Base-by-base conservation (phyloP, 2,797 vertebrate genomes). In the Sebastes ruberrimus region DNA sequence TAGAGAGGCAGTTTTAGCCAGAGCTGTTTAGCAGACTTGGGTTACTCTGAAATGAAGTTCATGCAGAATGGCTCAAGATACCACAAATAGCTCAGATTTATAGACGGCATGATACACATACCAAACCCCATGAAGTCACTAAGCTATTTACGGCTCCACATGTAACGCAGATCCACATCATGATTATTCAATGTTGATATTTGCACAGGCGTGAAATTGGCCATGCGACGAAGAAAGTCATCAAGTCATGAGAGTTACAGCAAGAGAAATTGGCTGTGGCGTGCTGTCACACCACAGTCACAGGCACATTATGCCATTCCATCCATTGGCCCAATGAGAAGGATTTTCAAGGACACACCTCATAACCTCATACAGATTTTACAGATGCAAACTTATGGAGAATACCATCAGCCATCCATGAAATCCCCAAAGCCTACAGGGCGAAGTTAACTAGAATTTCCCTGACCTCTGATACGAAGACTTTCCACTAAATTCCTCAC, bases 1-100 rank as follows among this genome's bases (percentile, higher is more conserved):
- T 94, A 93, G 93, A 87, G 62, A 67, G 72, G 81, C 83, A 57
- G 69, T 87, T 93, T 91, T 92, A 91, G 86, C 79, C 74, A 16
- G 82, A 76, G 90, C 68, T 75, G 63, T 86, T 87, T 67, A 85
- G 82, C 71, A 81, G 90, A 90, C 87, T 93, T 88, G 3, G 72
- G 88, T 92, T 93, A 88, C 92, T 83, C 80, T 76, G 70, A 83
- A 86, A 84, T 82, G 59, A 88, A 87, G 78, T 89, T 83, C 74
- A 77, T 82, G 86, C 79, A 83, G 85, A 91, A 88, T 76, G 77
- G 85, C 80, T 88, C 63, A 86, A 85, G 86, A 86, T 86, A 68
- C 66, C 74, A 67, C 74, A 80, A 89, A 93, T 93, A 91, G 87
- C 78, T 85, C 4, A 1, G 53, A 77, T 87, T 81, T 72, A 84